A percentile compares a stretch with the other conserved stretches of the same genome.
Conservation (phyloP, 2,888 invertebrate species). For the Hypomecis punctinalis region DNA sequence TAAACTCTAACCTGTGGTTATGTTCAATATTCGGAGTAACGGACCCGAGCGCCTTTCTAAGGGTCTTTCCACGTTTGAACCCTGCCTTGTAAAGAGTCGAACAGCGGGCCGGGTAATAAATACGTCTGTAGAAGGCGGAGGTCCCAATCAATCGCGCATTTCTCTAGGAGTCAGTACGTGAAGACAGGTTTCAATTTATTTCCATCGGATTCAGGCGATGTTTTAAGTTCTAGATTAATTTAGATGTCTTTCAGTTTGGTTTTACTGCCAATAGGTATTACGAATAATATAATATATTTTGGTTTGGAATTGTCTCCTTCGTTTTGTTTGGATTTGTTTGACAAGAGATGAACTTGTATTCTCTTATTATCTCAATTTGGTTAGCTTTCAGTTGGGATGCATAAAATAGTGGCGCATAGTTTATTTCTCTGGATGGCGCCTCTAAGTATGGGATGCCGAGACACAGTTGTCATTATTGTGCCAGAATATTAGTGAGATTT, state of each 20-base stretch:
- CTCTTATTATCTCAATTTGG: too few relatives aligned
- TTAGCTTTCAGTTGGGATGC: too few relatives aligned
- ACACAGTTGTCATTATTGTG: too few relatives aligned
- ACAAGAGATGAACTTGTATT: too few relatives aligned
- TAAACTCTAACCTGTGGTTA: constrained; percentile 14
- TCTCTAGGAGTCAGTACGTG: constrained; percentile 31
- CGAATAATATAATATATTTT: too few relatives aligned
- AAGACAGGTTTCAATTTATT: constrained; percentile 10
- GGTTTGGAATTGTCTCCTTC: too few relatives aligned
- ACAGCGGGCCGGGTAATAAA: constrained; percentile 23
- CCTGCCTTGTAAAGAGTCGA: constrained; percentile 11
- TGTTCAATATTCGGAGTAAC: constrained; percentile 2
- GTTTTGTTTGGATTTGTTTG: too few relatives aligned
- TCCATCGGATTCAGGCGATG: not conserved
- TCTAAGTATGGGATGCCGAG: too few relatives aligned
- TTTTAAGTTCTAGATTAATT: not conserved
- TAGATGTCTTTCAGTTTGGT: not conserved
- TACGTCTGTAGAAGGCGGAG: constrained; percentile 20
- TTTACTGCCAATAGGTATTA: too few relatives aligned
- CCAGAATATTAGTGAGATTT: too few relatives aligned
- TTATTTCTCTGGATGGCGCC: too few relatives aligned
- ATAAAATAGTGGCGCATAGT: too few relatives aligned
- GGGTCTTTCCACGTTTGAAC: constrained; percentile 18
- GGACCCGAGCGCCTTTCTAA: not conserved
- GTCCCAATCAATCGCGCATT: constrained; percentile 28